Evolutionary conservation across 1,140 invertebrate species (phyloP), one percentile per base, ranked within the genome.

Genomic region (Nasonia longicornis): DNA sequence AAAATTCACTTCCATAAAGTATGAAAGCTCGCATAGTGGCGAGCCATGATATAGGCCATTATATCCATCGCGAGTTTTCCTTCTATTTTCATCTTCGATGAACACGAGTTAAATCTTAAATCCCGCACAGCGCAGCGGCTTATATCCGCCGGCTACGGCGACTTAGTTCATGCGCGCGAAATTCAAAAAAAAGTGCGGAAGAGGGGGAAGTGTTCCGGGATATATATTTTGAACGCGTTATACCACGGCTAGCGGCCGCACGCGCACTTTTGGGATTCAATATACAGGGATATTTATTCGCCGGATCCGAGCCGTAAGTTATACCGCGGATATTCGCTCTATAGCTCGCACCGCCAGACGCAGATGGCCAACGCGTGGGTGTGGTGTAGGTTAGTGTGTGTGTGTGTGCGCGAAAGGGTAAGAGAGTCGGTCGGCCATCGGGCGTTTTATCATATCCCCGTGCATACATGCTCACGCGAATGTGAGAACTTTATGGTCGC

Each of bases 241-340:
- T 80, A 80, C 67, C 4, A 4, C 72, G 35, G 16, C 26, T 26
- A 26, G 26, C 52, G 38, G 66, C 66, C 71, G 64, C 22, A 29
- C 26, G 71, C 58, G 66, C 45, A 63, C 73, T 75, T 80, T 80
- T 69, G 66, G 48, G 48, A 70, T 81, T 81, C 79, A 71, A 76
- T 81, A 81, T 77, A 81, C 42, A 31, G 26, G 74, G 80, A 77
- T 81, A 81, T 81, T 77, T 77, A 77, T 81, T 81, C 75, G 66
- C 16, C 52, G 35, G 52, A 71, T 77, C 26, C 66, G 38, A 52
- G 72, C 29, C 63, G 48, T 77, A 77, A 77, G 66, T 81, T 72
- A 77, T 74, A 58, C 70, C 22, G 52, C 69, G 16, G 69, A 76
- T 67, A 81, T 81, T 81, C 66, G 35, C 63, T 26, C 52, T 71